A percentile compares a stretch with the other conserved stretches of the same genome.
phyloP scores from a whole-genome alignment of 2,888 invertebrate species.

The Melipona bicolor region DNA sequence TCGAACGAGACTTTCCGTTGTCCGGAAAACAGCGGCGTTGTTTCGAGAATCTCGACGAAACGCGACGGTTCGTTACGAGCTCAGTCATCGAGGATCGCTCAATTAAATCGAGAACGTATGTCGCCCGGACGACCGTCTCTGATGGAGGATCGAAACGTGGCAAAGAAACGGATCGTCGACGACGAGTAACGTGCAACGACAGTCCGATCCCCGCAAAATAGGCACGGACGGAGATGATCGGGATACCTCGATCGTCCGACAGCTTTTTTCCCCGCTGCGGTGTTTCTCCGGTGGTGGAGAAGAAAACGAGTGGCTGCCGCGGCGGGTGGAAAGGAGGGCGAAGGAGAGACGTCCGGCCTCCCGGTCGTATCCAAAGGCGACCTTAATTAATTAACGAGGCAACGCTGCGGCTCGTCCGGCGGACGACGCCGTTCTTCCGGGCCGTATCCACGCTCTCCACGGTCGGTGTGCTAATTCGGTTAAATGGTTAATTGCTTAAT shows the following conservation, averaged over 20 bases:
- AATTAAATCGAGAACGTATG: constrained; percentile 60
- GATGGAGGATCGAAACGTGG: constrained; percentile 32
- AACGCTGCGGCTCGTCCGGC: constrained; percentile 58
- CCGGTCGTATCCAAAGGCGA: constrained; percentile 64
- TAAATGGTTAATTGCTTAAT: constrained; percentile 83
- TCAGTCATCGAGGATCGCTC: constrained; percentile 39
- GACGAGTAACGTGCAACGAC: constrained; percentile 36
- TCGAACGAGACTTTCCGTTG: neutral
- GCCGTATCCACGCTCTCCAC: constrained; percentile 68
- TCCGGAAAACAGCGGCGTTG: constrained; percentile 12
- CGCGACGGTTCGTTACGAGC: constrained; percentile 19
- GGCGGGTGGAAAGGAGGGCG: constrained; percentile 3
- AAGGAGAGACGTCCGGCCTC: constrained; percentile 28
- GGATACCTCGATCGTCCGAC: constrained; percentile 71
- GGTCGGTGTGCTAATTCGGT: constrained; percentile 80
- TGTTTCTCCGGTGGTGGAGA: constrained; percentile 18
- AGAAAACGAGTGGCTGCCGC: constrained; percentile 21
- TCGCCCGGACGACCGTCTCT: constrained; percentile 31
- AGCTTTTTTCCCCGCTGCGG: constrained; percentile 53
- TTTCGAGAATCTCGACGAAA: constrained; percentile 39
- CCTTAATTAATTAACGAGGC: constrained; percentile 80
- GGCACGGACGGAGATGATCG: constrained; percentile 67
- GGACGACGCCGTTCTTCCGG: constrained; percentile 63
- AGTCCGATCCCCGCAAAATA: constrained; percentile 68
- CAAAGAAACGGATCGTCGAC: constrained; percentile 56